These are phyloP conservation scores for Nomada goodeniana DNA, from an alignment of 2,888 invertebrate species.

Conservation along the genomic window DNA sequence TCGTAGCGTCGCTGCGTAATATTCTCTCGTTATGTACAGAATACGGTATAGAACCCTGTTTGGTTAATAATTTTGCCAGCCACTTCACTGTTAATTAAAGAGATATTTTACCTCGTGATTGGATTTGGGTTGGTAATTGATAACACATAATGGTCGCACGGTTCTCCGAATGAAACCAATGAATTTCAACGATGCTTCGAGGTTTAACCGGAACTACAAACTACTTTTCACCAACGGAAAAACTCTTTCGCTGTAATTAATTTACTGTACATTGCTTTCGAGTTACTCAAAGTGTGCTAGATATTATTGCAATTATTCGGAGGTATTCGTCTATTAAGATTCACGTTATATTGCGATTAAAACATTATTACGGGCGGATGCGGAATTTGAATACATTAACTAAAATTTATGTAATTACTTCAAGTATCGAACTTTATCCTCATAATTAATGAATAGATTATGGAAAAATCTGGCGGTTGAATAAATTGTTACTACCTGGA, in stretches of 20 bases:
- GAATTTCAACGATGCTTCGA: slow-evolving; percentile 9
- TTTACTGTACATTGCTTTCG: neutral
- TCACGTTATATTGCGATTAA: neutral
- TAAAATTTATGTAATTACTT: no score
- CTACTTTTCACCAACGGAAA: slow-evolving; percentile 11
- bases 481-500: no score
- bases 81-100: slow-evolving; percentile 36
- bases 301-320: neutral
- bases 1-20: neutral
- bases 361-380: neutral
- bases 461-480: no score
- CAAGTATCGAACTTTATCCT: no score
- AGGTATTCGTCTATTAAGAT: neutral
- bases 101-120: slow-evolving; percentile 26
- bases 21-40: neutral
- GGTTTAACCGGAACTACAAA: neutral
- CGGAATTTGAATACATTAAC: no score
- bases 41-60: neutral
- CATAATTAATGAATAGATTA: no score
- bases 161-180: slow-evolving; percentile 35
- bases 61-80: slow-evolving; percentile 9
- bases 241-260: neutral
- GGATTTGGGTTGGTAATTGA: neutral
- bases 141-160: neutral
- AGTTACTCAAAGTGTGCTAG: neutral